A percentile compares a stretch with the other conserved stretches of the same genome.
Conservation (phyloP, 2,888 invertebrate species). For the Drosophila vallismaia region DNA sequence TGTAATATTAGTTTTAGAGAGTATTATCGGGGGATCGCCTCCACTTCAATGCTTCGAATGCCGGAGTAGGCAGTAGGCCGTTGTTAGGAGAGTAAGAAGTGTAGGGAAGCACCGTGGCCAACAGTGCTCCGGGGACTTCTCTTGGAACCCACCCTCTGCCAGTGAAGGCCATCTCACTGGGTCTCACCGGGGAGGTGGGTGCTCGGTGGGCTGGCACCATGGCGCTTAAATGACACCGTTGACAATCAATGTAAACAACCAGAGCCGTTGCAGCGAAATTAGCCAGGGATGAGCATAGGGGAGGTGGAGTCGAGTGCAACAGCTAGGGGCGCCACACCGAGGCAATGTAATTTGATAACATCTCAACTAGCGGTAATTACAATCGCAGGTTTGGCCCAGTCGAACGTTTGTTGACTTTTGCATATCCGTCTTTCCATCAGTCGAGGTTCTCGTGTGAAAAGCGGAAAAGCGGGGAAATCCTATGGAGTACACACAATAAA, state of each 20-base stretch:
- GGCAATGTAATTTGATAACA: conserved; percentile 74
- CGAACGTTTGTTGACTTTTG: conserved; percentile 62
- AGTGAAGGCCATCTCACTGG: conserved; percentile 41
- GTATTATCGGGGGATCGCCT: conserved; percentile 80
- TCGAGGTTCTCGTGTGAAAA: conserved; percentile 56
- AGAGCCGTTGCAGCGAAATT: conserved; percentile 49
- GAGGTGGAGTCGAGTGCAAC: conserved; percentile 27
- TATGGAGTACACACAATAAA: conserved; percentile 3
- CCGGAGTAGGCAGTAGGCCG: conserved; percentile 3
- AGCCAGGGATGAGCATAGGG: conserved; percentile 9
- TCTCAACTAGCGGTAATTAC: conserved; percentile 74
- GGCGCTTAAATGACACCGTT: conserved; percentile 74
- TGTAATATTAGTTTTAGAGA: conserved; percentile 80
- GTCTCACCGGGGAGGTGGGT: conserved; percentile 11
- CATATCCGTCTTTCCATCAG: conserved; percentile 40
- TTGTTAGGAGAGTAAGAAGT: conserved; percentile 25
- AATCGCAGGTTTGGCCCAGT: conserved; percentile 68
- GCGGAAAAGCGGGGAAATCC: conserved; percentile 9
- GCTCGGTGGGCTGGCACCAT: conserved; percentile 49
- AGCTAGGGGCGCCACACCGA: conserved; percentile 42
- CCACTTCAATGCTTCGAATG: conserved; percentile 72
- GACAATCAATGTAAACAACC: conserved; percentile 72
- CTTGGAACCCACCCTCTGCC: conserved; percentile 41
- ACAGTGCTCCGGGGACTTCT: background rate
- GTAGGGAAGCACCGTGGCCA: conserved; percentile 20